A percentile compares a stretch with the other conserved stretches of the same genome.
Conservation (phyloP, 1,140 invertebrate genomes). For the Aradophagus sp. region DNA sequence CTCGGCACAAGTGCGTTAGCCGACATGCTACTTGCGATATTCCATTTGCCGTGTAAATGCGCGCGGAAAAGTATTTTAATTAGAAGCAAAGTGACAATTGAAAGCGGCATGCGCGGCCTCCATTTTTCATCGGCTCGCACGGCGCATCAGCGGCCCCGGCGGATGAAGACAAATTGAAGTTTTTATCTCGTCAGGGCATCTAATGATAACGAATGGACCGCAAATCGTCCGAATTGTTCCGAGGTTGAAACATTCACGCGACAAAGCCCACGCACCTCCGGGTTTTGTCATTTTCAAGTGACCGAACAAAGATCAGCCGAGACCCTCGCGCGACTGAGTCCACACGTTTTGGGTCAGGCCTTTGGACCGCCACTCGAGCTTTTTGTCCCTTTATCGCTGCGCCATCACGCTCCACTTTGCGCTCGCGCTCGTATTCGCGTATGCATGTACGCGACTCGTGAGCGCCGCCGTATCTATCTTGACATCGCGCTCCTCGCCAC, state of each 20-base stretch:
- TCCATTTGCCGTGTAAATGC: no score
- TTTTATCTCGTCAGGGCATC: conserved; percentile 10
- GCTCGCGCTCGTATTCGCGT: conserved; percentile 10
- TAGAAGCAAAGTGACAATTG: no score
- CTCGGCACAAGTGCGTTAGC: no score
- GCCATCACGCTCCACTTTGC: conserved; percentile 37
- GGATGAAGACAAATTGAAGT: conserved; percentile 9
- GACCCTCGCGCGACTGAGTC: conserved; percentile 16
- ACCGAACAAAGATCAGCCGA: conserved; percentile 19
- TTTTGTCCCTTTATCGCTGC: conserved; percentile 47
- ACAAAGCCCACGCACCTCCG: conserved; percentile 1
- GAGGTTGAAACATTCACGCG: conserved; percentile 9
- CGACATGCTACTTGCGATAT: no score
- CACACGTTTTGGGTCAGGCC: conserved; percentile 28
- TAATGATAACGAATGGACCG: conserved; percentile 11
- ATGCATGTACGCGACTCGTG: conserved; percentile 7
- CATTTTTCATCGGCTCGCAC: no score
- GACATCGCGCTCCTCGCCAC: conserved; percentile 11
- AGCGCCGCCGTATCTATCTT: conserved; percentile 30
- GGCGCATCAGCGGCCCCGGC: no score
- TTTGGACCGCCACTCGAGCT: conserved; percentile 30
- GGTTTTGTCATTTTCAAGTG: conserved; percentile 11
- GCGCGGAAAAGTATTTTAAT: no score
- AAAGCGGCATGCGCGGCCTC: no score
- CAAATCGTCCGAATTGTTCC: conserved; percentile 13